Base-by-base conservation (phyloP, 2,888 invertebrate species). In the Drosophila aldrichi region DNA sequence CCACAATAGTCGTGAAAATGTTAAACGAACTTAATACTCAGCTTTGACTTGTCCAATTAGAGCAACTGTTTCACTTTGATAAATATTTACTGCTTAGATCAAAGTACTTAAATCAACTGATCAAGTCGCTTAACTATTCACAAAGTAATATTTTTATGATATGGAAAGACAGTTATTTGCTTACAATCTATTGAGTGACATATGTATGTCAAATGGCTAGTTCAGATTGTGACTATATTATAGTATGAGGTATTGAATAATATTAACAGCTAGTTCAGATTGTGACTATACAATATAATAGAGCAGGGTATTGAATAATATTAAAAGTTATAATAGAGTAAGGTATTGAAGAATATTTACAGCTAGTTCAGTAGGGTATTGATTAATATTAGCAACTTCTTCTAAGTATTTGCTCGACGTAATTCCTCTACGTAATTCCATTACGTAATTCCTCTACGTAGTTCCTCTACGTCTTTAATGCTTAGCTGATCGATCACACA, bases 1-100 rank as follows among this genome's bases (percentile, higher is more conserved):
- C 66, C 16, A 25, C 58, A 34, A 12, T 41, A 34, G 41, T 22
- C n/a, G 10, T 20, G 51, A 10, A 41, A 69, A 57, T 57, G 14
- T 40, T 34, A 8, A 44, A 36, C 36, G n/a, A 49, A 46, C 40
- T 60, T 62, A 56, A 43, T 48, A 22, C 46, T 40, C 9, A n/a
- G 55, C 38, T 60, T 56, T 52, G 1, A 38, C 29, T 44, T 62
- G 58, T 73, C 61, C 10, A 48, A 61, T 74, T 61, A 61, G 38
- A 56, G 25, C 7, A 46, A 44, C 29, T 12, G 46, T 57, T 25
- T 29, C 18, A 20, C 12, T 36, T 25, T n/a, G 22, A 49, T 71
- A 41, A n/a, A 44, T 65, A 64, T 75, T 70, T 57, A 57, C 57
- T 48, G 52, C 46, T 43, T 18, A 32, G 57, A 49, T 67, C 48